A percentile compares a stretch with the other conserved stretches of the same genome.
Conservation (phyloP, 2,797 vertebrate species). For the Adrianichthys oophorus region DNA sequence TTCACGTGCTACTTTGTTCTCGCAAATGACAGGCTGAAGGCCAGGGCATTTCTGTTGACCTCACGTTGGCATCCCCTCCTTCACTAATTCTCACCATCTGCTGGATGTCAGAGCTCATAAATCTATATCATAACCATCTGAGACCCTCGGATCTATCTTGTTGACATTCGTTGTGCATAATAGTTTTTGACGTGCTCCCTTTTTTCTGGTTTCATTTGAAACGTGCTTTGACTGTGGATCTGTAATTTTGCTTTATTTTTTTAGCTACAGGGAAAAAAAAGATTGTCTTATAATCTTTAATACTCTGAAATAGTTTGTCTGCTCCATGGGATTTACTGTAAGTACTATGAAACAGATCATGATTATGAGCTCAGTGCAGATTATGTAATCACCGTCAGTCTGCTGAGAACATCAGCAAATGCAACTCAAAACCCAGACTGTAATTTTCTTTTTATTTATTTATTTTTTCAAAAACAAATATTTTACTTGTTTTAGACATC, state of each 20-base stretch:
- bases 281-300: conserved; percentile 15
- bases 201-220: conserved; percentile 22
- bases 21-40: conserved; percentile 66
- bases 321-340: conserved; percentile 30
- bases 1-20: conserved; percentile 41
- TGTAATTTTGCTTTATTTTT: conserved; percentile 8
- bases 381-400: conserved; percentile 46
- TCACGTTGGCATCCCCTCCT: conserved; percentile 57
- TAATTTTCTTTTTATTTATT: conserved; percentile 1
- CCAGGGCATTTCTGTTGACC: conserved; percentile 70
- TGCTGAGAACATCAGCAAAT: conserved; percentile 10
- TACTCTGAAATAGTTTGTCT: conserved; percentile 29
- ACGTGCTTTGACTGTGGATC: conserved; percentile 13
- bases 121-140: conserved; percentile 65
- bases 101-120: conserved; percentile 69
- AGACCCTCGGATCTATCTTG: conserved; percentile 33
- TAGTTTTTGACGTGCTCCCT: conserved; percentile 9
- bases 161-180: conserved; percentile 33
- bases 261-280: conserved; percentile 4
- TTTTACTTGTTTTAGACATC: neutral
- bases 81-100: conserved; percentile 76
- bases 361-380: conserved; percentile 29
- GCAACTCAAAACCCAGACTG: conserved; percentile 3
- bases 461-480: neutral
- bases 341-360: conserved; percentile 25